phyloP scores from a whole-genome alignment of 2,797 vertebrate species.

The Micropoecilia bifurca region DNA sequence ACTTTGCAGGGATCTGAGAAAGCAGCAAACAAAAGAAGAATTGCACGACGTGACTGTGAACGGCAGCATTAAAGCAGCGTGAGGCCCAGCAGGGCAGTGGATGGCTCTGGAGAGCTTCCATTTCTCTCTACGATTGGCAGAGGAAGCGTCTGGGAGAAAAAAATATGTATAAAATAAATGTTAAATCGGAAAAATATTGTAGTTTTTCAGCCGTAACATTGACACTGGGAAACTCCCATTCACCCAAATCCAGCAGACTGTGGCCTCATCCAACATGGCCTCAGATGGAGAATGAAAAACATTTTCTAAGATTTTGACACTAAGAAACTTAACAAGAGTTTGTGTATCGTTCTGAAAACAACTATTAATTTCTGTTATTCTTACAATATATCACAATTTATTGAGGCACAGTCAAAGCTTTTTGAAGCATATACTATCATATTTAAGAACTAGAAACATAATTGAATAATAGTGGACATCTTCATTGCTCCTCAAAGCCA shows the following conservation, averaged over 20 bases:
- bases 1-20: neutral
- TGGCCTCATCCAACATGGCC: neutral
- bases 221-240: neutral
- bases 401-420: neutral
- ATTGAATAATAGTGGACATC: neutral
- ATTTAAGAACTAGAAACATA: neutral
- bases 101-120: neutral
- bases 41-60: slow-evolving; percentile 1
- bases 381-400: neutral
- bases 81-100: neutral
- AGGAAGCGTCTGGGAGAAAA: neutral
- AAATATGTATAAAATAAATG: neutral
- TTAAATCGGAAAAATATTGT: neutral
- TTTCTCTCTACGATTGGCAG: neutral
- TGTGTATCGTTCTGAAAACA: neutral
- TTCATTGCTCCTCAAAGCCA: neutral
- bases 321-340: neutral
- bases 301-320: neutral
- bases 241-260: neutral
- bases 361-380: neutral
- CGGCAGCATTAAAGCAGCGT: neutral
- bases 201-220: neutral
- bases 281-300: neutral
- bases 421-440: neutral
- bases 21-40: slow-evolving; percentile 5